phyloP scores from a whole-genome alignment of 2,888 invertebrate genomes.

The Altica lythri region DNA sequence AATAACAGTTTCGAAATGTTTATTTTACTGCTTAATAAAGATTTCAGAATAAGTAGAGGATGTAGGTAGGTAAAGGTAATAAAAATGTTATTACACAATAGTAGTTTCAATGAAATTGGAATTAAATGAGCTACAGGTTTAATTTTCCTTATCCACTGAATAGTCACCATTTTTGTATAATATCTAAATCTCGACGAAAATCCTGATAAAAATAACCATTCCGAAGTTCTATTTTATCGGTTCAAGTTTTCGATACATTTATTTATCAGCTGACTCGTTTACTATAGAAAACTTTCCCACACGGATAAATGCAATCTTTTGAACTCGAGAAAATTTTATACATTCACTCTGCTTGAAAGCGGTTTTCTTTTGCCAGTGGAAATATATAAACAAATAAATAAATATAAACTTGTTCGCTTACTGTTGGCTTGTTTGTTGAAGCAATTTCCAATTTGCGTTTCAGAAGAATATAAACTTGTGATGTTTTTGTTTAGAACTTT shows the following conservation, averaged over 20 bases:
- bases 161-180: neutral
- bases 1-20: too few species aligned
- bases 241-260: conserved; percentile 28
- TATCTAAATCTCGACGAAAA: conserved; percentile 6
- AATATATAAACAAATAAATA: conserved; percentile 31
- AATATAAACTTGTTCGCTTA: conserved; percentile 33
- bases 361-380: conserved; percentile 18
- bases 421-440: conserved; percentile 30
- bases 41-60: too few species aligned
- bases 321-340: conserved; percentile 26
- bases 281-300: conserved; percentile 18
- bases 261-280: conserved; percentile 27
- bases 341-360: conserved; percentile 19
- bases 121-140: conserved; percentile 4
- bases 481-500: conserved; percentile 26
- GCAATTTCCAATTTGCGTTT: conserved; percentile 32
- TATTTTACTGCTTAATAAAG: too few species aligned
- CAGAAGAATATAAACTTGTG: conserved; percentile 26
- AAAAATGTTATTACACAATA: too few species aligned
- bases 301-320: conserved; percentile 25
- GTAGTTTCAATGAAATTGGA: too few species aligned
- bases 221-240: conserved; percentile 16
- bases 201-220: conserved; percentile 15
- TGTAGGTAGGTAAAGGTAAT: too few species aligned
- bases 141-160: neutral